phyloP scores from a whole-genome alignment of 1,140 invertebrate species.

The Lordiphosa stackelbergi region DNA sequence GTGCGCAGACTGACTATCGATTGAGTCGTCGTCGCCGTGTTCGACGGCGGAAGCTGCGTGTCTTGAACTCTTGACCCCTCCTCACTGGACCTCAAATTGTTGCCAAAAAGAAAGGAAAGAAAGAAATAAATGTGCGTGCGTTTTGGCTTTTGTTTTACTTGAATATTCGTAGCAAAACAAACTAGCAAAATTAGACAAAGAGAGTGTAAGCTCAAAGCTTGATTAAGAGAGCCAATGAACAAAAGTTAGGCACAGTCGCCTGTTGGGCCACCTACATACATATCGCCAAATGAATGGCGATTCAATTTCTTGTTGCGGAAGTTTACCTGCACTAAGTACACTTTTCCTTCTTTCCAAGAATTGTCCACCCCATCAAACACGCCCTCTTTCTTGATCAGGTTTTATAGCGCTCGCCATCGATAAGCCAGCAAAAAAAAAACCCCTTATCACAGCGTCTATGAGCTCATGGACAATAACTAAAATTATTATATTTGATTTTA shows the following conservation, averaged over 20 bases:
- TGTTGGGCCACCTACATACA: constrained; percentile 25
- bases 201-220: constrained; percentile 37
- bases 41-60: constrained; percentile 66
- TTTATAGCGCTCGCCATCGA: constrained; percentile 20
- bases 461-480: constrained; percentile 63
- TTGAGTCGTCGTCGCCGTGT: constrained; percentile 53
- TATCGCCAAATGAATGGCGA: constrained; percentile 2
- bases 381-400: constrained; percentile 40
- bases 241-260: constrained; percentile 20
- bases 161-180: constrained; percentile 70
- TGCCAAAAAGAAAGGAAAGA: constrained; percentile 34
- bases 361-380: constrained; percentile 23
- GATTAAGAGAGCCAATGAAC: constrained; percentile 18
- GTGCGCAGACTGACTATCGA: constrained; percentile 72
- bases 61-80: constrained; percentile 70
- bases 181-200: constrained; percentile 25
- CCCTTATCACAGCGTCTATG: constrained; percentile 24
- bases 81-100: constrained; percentile 16
- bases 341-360: constrained; percentile 32
- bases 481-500: constrained; percentile 53
- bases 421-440: constrained; percentile 17
- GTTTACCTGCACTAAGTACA: constrained; percentile 6
- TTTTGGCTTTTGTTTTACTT: constrained; percentile 31
- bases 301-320: constrained; percentile 3
- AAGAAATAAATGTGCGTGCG: constrained; percentile 37